phyloP scores from a whole-genome alignment of 1,140 invertebrate species.

The Saccostrea cuccullata region DNA sequence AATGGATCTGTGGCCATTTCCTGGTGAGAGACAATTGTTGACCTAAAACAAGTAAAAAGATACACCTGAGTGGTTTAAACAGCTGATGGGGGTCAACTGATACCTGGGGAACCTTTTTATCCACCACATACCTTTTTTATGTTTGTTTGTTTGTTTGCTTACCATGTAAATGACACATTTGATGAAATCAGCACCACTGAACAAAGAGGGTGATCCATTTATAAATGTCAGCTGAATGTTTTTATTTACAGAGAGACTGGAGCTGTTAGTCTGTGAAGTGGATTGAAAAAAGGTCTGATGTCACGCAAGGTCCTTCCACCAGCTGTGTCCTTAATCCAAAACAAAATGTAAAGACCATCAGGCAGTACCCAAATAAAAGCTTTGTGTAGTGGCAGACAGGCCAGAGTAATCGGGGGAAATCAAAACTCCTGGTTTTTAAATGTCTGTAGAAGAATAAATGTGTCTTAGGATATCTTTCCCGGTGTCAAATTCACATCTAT shows the following conservation, averaged over 20 bases:
- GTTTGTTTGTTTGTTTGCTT: slow-evolving; percentile 2
- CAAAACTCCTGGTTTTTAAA: slow-evolving; percentile 31
- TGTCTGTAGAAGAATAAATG: neutral
- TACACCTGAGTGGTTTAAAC: slow-evolving; percentile 7
- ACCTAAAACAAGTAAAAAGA: neutral
- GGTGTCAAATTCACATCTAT: slow-evolving; percentile 11
- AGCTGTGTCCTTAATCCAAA: slow-evolving; percentile 15
- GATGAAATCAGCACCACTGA: neutral
- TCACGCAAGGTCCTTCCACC: neutral
- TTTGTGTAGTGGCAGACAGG: slow-evolving; percentile 16
- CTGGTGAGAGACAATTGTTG: neutral
- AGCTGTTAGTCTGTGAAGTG: neutral
- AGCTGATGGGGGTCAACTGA: slow-evolving; percentile 1
- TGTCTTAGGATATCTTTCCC: neutral
- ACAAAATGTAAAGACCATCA: neutral
- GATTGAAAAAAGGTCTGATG: neutral
- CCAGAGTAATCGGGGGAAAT: neutral
- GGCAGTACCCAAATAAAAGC: neutral
- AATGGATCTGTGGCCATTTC: neutral
- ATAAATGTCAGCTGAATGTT: slow-evolving; percentile 10
- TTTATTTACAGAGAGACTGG: slow-evolving; percentile 12
- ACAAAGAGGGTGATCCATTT: slow-evolving; percentile 25
- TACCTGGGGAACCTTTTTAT: neutral
- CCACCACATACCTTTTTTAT: neutral
- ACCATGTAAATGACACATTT: neutral